A percentile compares a stretch with the other conserved stretches of the same genome.
These are phyloP conservation scores for Coryphaenoides rupestris DNA, from an alignment of 2,113 vertebrate species.

Conservation along the genomic window DNA sequence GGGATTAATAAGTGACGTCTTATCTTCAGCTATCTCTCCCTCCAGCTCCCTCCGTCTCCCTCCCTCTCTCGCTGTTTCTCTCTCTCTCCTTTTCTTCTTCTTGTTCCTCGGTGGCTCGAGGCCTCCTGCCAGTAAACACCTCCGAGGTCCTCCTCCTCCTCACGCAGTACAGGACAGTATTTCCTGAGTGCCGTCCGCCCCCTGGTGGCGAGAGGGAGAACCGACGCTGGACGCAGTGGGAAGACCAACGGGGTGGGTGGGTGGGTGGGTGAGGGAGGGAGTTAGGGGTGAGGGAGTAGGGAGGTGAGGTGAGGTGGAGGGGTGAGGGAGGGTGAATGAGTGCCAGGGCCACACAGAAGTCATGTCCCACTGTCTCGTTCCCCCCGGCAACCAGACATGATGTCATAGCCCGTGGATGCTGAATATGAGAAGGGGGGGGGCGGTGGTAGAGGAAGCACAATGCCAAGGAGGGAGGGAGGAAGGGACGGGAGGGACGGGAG, in stretches of 20 bases:
- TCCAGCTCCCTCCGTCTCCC: too few species aligned
- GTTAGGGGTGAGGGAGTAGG: conserved; percentile 11
- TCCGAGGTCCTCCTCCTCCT: too few species aligned
- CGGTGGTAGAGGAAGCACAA: conserved; percentile 74
- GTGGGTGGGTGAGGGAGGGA: conserved; percentile 23
- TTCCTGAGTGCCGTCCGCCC: conserved; percentile 51
- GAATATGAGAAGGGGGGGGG: conserved; percentile 80
- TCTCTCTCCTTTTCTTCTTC: too few species aligned
- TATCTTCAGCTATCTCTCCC: too few species aligned
- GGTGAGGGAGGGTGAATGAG: conserved; percentile 1
- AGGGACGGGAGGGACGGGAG: conserved; percentile 45
- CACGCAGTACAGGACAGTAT: background rate
- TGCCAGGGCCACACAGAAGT: conserved; percentile 70
- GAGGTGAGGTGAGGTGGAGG: conserved; percentile 19
- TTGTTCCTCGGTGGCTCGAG: too few species aligned
- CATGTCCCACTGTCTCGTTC: conserved; percentile 87
- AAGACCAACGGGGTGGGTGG: conserved; percentile 1
- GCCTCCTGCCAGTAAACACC: too few species aligned
- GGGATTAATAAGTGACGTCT: too few species aligned
- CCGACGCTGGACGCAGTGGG: background rate
- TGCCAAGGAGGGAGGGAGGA: conserved; percentile 77
- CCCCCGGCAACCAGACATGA: conserved; percentile 90
- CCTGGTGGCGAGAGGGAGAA: conserved; percentile 54
- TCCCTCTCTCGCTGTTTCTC: too few species aligned
- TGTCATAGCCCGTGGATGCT: conserved; percentile 89